phyloP scores from a whole-genome alignment of 2,113 vertebrate genomes.

The Bufo bufo region DNA sequence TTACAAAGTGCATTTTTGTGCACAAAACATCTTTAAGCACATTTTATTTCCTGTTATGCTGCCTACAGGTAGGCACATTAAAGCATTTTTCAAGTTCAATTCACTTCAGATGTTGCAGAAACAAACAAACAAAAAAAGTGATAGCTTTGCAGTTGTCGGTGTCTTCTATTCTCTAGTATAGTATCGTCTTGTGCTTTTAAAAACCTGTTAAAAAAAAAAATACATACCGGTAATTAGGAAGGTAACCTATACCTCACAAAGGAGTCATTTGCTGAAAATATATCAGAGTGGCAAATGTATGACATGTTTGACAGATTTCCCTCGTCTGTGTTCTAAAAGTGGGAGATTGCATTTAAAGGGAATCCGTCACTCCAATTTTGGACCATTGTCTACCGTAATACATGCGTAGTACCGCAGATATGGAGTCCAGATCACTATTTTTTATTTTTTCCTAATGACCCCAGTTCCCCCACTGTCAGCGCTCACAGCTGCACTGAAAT shows the following conservation, averaged over 20 bases:
- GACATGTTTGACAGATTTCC: too few species aligned
- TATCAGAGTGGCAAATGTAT: too few species aligned
- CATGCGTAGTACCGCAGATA: too few species aligned
- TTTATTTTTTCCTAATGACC: too few species aligned
- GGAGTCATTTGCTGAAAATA: too few species aligned
- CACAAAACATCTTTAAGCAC: conserved; percentile 85
- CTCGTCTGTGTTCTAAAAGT: too few species aligned
- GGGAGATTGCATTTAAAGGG: too few species aligned
- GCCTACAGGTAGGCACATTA: conserved; percentile 89
- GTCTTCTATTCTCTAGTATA: conserved; percentile 7
- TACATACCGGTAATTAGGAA: background rate
- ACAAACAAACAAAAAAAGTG: conserved; percentile 60
- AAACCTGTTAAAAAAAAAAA: conserved; percentile 29
- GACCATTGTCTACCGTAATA: too few species aligned
- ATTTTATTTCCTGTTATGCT: conserved; percentile 78
- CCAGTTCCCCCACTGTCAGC: too few species aligned
- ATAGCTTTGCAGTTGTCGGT: conserved; percentile 5
- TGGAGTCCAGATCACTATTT: too few species aligned
- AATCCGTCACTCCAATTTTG: too few species aligned
- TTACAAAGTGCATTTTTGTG: conserved; percentile 87
- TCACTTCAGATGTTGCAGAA: conserved; percentile 74
- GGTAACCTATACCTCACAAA: background rate
- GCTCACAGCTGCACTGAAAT: too few species aligned
- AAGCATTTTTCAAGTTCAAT: conserved; percentile 78
- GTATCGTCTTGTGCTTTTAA: conserved; percentile 44